Conservation (phyloP, 2,888 invertebrate species). For the Strigamia crassipes region DNA sequence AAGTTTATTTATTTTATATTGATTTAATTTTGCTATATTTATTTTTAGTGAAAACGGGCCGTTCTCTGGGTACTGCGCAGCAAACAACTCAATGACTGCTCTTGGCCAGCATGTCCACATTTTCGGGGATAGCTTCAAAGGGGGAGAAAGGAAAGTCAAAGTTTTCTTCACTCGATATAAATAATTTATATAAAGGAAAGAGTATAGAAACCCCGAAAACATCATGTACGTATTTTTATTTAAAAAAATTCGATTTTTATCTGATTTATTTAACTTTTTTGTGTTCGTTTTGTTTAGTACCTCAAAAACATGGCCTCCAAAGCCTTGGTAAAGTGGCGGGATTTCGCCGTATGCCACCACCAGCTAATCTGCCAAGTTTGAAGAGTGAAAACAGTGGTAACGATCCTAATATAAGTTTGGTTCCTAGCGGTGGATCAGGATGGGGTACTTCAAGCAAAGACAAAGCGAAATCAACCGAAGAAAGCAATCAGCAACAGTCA, state of each 20-base stretch:
- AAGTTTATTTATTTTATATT: neutral
- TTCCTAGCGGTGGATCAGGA: conserved; percentile 79
- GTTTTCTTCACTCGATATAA: conserved; percentile 96
- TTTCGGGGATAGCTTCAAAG: conserved; percentile 81
- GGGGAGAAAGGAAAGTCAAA: conserved; percentile 91
- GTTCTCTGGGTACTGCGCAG: conserved; percentile 72
- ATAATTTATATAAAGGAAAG: conserved; percentile 88
- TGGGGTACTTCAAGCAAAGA: conserved; percentile 67
- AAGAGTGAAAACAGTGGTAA: conserved; percentile 89
- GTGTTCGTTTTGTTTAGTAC: conserved; percentile 61
- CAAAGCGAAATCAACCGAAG: conserved; percentile 54
- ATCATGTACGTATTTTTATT: conserved; percentile 55
- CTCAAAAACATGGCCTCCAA: conserved; percentile 99
- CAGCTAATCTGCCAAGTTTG: conserved; percentile 97
- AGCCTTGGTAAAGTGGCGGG: conserved; percentile 98
- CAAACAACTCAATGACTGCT: conserved; percentile 84
- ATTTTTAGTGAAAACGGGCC: conserved; percentile 55
- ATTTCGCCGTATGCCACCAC: conserved; percentile 88
- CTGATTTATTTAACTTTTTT: neutral
- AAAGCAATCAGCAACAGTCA: conserved; percentile 54
- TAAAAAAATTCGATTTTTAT: too few relatives aligned
- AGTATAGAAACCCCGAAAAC: conserved; percentile 61
- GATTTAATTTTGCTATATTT: neutral
- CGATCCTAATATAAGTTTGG: conserved; percentile 77
- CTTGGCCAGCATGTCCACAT: conserved; percentile 96